phyloP scores from a whole-genome alignment of 2,888 invertebrate genomes.

The Chloroclysta siterata region DNA sequence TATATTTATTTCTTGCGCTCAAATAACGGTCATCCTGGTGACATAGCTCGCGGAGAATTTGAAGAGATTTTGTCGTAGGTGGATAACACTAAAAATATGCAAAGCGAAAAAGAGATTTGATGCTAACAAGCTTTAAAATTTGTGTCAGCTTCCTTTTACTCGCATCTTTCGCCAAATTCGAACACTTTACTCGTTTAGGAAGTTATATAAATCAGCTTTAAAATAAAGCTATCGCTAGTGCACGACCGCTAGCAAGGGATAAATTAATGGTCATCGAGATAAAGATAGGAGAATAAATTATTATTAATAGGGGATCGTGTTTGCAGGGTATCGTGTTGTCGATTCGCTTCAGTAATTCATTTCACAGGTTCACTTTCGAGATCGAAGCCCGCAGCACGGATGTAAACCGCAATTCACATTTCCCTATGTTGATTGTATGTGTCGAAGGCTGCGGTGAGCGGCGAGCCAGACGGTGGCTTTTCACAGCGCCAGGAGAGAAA shows the following conservation, averaged over 20 bases:
- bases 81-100: conserved; percentile 53
- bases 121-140: conserved; percentile 28
- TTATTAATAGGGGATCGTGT: conserved; percentile 60
- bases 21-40: conserved; percentile 64
- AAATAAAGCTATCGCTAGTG: conserved; percentile 41
- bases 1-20: conserved; percentile 47
- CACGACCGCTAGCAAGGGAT: conserved; percentile 36
- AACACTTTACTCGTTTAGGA: conserved; percentile 30
- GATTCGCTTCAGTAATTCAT: conserved; percentile 79
- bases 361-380: conserved; percentile 81
- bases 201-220: conserved; percentile 35
- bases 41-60: conserved; percentile 66
- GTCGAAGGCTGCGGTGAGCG: conserved; percentile 43
- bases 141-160: conserved; percentile 29
- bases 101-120: conserved; percentile 33
- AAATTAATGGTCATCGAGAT: conserved; percentile 44
- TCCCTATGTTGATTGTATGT: conserved; percentile 62
- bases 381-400: conserved; percentile 66
- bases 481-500: conserved; percentile 59
- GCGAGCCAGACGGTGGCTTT: conserved; percentile 45
- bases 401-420: conserved; percentile 69
- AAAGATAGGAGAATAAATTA: conserved; percentile 47
- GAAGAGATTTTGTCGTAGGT: conserved; percentile 61
- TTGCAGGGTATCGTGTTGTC: conserved; percentile 68
- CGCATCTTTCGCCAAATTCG: conserved; percentile 21